Percentiles rank a stretch among this genome's conserved stretches.
Conservation (phyloP, 2,888 invertebrate genomes). For the Uropetala carovei region DNA sequence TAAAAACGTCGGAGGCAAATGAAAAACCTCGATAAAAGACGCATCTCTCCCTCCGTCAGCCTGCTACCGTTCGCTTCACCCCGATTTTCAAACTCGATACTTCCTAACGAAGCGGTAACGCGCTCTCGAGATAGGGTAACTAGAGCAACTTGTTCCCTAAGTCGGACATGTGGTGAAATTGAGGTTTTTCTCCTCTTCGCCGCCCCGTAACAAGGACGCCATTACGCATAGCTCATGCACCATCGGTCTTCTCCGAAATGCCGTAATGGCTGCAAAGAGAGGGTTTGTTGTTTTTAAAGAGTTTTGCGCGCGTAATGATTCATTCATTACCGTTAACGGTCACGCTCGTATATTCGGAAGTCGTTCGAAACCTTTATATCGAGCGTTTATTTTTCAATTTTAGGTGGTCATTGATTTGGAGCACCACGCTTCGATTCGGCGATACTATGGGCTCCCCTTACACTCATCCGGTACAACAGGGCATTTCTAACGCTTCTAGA, state of each 20-base stretch:
- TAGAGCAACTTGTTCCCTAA: constrained; percentile 34
- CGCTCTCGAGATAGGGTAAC: constrained; percentile 31
- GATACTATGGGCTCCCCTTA: too few relatives aligned
- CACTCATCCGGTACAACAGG: too few relatives aligned
- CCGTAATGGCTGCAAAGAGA: not conserved
- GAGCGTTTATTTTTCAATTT: too few relatives aligned
- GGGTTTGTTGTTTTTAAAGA: too few relatives aligned
- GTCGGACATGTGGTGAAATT: constrained; percentile 49
- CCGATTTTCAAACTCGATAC: not conserved
- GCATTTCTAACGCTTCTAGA: too few relatives aligned
- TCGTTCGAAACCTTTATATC: not conserved
- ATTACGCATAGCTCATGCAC: not conserved
- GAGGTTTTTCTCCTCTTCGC: constrained; percentile 32
- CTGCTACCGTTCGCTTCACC: not conserved
- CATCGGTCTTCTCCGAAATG: not conserved
- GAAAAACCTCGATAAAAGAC: too few relatives aligned
- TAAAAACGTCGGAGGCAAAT: too few relatives aligned
- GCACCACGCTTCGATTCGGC: too few relatives aligned
- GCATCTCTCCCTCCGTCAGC: too few relatives aligned
- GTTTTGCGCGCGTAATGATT: not conserved
- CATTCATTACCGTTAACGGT: not conserved
- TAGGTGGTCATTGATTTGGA: too few relatives aligned
- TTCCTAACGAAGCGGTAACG: not conserved
- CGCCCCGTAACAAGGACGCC: not conserved
- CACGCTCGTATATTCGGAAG: too few relatives aligned